phyloP scores from a whole-genome alignment of 37 sponge, comb jelly and placozoan species.

The Aplysina aerophoba region DNA sequence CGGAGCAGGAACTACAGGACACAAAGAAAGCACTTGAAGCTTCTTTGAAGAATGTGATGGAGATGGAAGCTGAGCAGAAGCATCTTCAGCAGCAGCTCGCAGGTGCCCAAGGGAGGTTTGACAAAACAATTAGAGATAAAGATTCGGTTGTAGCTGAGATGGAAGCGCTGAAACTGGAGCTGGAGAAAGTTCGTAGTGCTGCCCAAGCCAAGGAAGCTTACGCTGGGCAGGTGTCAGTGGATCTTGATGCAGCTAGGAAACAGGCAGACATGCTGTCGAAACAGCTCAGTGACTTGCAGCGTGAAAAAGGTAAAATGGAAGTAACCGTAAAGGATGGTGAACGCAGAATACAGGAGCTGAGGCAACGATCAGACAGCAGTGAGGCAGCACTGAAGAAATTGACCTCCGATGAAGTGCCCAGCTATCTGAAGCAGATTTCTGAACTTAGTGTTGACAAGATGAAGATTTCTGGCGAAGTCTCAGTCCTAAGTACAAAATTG shows the following conservation, averaged over 20 bases:
- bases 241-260: not conserved
- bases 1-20: conserved; percentile 14
- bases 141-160: not conserved
- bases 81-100: not conserved
- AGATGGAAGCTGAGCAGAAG: conserved; percentile 7
- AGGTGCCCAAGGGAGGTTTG: not conserved
- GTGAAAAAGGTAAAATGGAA: conserved; percentile 14
- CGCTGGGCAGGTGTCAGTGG: not conserved
- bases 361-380: not conserved
- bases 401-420: conserved; percentile 13
- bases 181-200: not conserved
- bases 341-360: not conserved
- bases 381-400: not conserved
- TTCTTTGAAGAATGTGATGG: not conserved
- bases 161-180: not conserved
- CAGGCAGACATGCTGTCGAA: conserved; percentile 9
- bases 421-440: not conserved
- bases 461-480: not conserved
- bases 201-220: not conserved
- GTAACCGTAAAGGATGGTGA: not conserved
- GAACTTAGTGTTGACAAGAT: conserved; percentile 25
- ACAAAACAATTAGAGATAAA: not conserved
- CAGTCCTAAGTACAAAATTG: not conserved
- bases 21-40: conserved; percentile 9
- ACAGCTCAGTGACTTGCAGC: conserved; percentile 20